These are phyloP conservation scores for Ophraella communa DNA, from an alignment of 2,888 invertebrate species.

Conservation along the genomic window DNA sequence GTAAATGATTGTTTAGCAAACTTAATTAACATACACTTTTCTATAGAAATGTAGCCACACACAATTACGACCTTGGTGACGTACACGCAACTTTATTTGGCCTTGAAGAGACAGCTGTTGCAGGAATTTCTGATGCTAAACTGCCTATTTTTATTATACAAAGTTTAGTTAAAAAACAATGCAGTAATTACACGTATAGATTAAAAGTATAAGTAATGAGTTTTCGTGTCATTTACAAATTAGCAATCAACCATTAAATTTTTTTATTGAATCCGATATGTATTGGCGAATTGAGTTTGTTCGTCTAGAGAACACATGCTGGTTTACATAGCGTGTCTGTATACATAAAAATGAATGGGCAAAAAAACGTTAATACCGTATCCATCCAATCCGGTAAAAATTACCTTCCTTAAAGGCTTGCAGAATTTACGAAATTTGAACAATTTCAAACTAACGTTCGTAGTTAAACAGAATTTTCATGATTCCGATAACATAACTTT, in stretches of 20 bases:
- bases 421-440: constrained; percentile 1
- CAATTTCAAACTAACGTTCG: background rate
- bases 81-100: no score
- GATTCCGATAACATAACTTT: constrained; percentile 20
- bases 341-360: background rate
- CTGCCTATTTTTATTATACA: no score
- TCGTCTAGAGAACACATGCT: constrained; percentile 16
- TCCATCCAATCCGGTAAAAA: constrained; percentile 10
- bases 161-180: no score
- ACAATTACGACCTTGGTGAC: no score
- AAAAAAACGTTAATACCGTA: background rate
- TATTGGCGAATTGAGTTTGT: background rate
- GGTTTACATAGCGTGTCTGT: constrained; percentile 20
- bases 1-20: no score
- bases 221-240: background rate
- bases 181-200: no score
- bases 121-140: no score
- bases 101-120: no score
- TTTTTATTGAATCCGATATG: constrained; percentile 3
- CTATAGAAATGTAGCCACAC: no score
- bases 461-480: constrained; percentile 8
- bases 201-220: no score
- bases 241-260: background rate
- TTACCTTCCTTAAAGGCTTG: background rate
- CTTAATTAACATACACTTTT: no score